Evolutionary conservation across 1,140 invertebrate genomes (phyloP), one percentile per base, ranked within the genome.

Genomic region (Portunus trituberculatus): DNA sequence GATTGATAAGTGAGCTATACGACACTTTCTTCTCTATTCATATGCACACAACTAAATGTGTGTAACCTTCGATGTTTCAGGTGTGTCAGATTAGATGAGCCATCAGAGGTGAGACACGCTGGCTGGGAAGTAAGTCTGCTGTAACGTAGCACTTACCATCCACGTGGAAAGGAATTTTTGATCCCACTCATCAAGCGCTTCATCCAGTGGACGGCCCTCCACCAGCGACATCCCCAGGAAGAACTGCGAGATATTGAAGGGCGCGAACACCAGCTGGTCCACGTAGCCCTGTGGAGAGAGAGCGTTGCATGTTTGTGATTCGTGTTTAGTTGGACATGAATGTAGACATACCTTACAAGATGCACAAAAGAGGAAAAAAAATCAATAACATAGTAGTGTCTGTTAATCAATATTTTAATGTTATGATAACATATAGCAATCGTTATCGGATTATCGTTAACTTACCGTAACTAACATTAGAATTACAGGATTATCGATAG

Each of bases 221-320:
- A 95, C 25, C 67, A 95, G 76, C 28, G 94, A 76, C 94, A 95
- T 95, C 12, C 94, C 94, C 90, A 95, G 28, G 91, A 86, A 95
- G 48, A 95, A 95, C 90, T 95, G 94, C 8, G 94, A 92, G 28
- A 95, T 95, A 46, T 95, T 95, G 39, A 95, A 29, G 25, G 94
- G 94, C 25, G 94, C 94, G 76, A 95, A 95, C 46, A 95, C 94
- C 82, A 95, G 90, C 83, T 95, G 94, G 90, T 95, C 94, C n/a
- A 95, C 52, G 82, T 92, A 95, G n/a, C 94, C 94, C 94, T 95
- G 82, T 10, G 67, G 48, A 89, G 20, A 28, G 48, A 89, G 20
- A 28, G 32, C 52, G n/a, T 31, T 0, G 32, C 10, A 28, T 39
- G 82, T 6, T 91, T 45, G n/a, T 91, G 31, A 83, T 29, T 28